Evolutionary conservation across 2,888 invertebrate genomes (phyloP), one percentile per base, ranked within the genome.

Genomic region (Drosophila rubida): DNA sequence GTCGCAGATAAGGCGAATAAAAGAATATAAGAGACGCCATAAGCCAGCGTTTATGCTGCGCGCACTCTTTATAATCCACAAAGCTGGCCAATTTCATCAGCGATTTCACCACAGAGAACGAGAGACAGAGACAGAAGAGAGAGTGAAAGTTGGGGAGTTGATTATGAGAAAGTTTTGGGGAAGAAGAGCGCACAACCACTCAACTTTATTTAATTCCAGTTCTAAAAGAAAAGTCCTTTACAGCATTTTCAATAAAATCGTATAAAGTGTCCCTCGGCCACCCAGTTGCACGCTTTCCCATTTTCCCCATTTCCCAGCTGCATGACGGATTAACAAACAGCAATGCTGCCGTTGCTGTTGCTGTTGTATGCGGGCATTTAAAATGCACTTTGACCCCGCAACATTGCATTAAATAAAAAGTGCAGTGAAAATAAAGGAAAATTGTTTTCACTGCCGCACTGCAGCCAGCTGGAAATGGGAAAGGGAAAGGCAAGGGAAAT

Each of bases 381-480:
- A 82, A 80, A 86, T 82, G 80, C 86, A 83, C 78, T 82, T 82
- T 82, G 67, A 74, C 63, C 45, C 35, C 45, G 35, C 35, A 55
- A 35, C 35, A 45, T 45, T 55, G 45, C 55, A 44, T 23, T 45
- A 45, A 64, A 70, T 58, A 71, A 42, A 35, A 13, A 58, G 8
- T 41, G 27, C 27, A 41, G n/a, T 14, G 39, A 27, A 51, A 41
- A 51, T n/a, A 53, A 54, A 42, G 42, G 7, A 41, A 45, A 62
- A 50, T 53, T 49, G 72, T 67, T 50, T 57, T 39, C 11, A 25
- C 44, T 19, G 19, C 19, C 60, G 42, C 22, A 54, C 37, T 5
- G 9, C 37, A 19, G 19, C 19, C 19, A 19, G 19, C 19, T 19
- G 19, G 19, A 19, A 19, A 19, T 2, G 19, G 19, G 42, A 45